These are phyloP conservation scores for Buathra laborator DNA, from an alignment of 2,888 invertebrate species.

Conservation along the genomic window DNA sequence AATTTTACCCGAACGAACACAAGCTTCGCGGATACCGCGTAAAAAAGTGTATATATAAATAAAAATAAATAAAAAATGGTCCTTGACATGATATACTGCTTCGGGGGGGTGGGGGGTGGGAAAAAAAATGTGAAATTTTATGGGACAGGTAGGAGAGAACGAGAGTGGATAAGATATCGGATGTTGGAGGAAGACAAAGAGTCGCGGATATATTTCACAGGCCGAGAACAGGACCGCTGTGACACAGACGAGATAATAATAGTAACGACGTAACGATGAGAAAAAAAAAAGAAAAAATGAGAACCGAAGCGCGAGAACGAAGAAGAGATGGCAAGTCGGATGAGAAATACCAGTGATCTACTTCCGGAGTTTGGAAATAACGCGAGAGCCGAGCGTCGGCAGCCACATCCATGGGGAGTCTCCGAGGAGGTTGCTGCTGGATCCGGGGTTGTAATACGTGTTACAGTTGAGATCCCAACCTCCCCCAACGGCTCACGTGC, in stretches of 20 bases:
- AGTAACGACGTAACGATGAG: constrained; percentile 30
- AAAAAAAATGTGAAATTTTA: constrained; percentile 21
- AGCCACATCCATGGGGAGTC: constrained; percentile 1
- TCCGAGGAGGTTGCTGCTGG: neutral
- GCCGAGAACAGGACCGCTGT: neutral
- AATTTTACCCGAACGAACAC: constrained; percentile 10
- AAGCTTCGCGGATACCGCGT: neutral
- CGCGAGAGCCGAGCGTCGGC: neutral
- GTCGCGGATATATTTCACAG: constrained; percentile 30
- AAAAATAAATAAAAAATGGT: neutral
- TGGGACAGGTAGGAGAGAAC: neutral
- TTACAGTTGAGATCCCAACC: constrained; percentile 16
- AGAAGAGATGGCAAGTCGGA: constrained; percentile 6
- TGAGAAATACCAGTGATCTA: constrained; percentile 36
- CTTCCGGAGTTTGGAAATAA: constrained; percentile 45
- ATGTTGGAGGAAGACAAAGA: constrained; percentile 11
- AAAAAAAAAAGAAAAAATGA: neutral
- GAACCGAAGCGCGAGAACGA: neutral
- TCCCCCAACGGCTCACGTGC: constrained; percentile 21
- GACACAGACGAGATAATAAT: constrained; percentile 40
- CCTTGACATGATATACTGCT: neutral
- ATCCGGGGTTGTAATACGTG: constrained; percentile 22
- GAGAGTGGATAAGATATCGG: neutral
- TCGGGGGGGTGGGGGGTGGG: neutral
- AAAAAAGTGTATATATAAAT: neutral